Evolutionary conservation across 2,888 invertebrate species (phyloP).

Genomic region (Dascillus cervinus): DNA sequence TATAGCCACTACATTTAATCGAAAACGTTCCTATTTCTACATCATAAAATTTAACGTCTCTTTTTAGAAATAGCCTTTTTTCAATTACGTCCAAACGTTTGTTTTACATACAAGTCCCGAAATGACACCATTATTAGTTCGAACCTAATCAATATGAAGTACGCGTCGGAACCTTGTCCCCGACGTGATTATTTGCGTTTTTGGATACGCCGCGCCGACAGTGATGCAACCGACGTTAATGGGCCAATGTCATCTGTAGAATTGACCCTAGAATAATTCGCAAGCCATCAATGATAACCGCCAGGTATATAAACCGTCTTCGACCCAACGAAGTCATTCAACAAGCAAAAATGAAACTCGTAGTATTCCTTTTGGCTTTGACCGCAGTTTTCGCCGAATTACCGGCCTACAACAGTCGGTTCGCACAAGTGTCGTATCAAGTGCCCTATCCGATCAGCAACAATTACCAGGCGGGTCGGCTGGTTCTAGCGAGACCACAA

Average conservation of each 20-base stretch:
- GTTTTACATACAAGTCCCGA: too few relatives aligned
- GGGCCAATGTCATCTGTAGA: constrained; percentile 15
- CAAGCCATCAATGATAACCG: constrained; percentile 6
- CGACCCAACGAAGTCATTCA: constrained; percentile 1
- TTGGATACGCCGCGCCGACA: constrained; percentile 9
- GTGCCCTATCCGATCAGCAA: not conserved
- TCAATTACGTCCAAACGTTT: too few relatives aligned
- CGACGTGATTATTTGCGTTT: constrained; percentile 10
- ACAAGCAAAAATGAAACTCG: constrained; percentile 10
- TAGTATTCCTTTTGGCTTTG: constrained; percentile 7
- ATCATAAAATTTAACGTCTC: too few relatives aligned
- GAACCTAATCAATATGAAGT: constrained; percentile 10
- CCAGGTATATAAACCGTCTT: constrained; percentile 7
- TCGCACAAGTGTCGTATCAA: not conserved
- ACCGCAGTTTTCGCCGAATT: constrained; percentile 4
- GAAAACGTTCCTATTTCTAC: too few relatives aligned
- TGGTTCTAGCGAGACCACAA: not conserved
- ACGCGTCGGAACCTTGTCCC: constrained; percentile 9
- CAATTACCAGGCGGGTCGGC: not conserved
- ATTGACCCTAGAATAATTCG: constrained; percentile 8
- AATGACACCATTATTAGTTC: too few relatives aligned
- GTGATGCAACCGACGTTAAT: constrained; percentile 8
- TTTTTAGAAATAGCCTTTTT: too few relatives aligned
- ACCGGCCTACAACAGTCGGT: too few relatives aligned
- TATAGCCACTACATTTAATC: too few relatives aligned